A percentile compares a stretch with the other conserved stretches of the same genome.
Conservation (phyloP, 1,140 invertebrate species). For the Acyrthosiphon pisum region DNA sequence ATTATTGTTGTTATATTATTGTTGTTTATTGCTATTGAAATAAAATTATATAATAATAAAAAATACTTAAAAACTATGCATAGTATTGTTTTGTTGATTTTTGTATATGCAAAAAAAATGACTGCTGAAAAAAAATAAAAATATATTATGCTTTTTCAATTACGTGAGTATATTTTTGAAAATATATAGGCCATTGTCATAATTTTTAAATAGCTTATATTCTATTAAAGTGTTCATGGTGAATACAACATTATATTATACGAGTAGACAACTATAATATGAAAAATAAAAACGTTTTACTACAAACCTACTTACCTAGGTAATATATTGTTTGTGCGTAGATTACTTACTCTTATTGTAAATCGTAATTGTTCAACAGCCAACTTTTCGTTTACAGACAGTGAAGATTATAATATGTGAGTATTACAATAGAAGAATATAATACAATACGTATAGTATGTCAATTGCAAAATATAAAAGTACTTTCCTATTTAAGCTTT, state of each 20-base stretch:
- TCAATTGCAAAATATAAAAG: background rate
- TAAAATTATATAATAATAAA: slow-evolving; percentile 47
- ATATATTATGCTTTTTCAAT: slow-evolving; percentile 9
- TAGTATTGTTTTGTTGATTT: slow-evolving; percentile 31
- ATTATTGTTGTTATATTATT: slow-evolving; percentile 57
- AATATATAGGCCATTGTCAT: background rate
- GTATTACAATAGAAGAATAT: background rate
- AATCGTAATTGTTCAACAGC: background rate
- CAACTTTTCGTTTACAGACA: too few relatives aligned
- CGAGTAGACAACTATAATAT: background rate
- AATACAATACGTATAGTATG: background rate
- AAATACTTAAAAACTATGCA: slow-evolving; percentile 44
- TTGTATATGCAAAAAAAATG: background rate
- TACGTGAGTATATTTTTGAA: background rate
- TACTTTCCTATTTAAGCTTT: background rate
- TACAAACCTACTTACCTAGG: background rate
- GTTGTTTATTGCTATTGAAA: slow-evolving; percentile 56
- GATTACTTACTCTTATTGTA: background rate
- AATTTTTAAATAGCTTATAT: background rate
- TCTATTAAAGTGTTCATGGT: too few relatives aligned
- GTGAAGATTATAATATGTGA: background rate
- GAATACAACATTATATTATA: background rate
- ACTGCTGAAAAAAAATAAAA: background rate
- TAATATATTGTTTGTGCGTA: background rate
- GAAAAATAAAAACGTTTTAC: background rate